Evolutionary conservation across 64 coral and sea anemone genomes (phyloP).

Genomic region (Actinia tenebrosa): DNA sequence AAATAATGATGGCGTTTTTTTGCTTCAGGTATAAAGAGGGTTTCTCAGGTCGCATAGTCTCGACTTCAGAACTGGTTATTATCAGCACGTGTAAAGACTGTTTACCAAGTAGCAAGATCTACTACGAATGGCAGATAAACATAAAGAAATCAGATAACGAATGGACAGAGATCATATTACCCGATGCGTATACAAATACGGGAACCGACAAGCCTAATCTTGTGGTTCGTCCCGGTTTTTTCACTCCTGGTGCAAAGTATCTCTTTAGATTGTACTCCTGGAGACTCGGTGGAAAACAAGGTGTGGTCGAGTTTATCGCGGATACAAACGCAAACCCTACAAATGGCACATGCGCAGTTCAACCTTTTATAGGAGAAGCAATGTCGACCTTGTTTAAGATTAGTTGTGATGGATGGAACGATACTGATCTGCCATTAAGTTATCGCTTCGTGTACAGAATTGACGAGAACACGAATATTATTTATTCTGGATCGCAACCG

Average conservation of each 20-base stretch:
- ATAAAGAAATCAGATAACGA: not conserved
- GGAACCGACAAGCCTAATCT: not conserved
- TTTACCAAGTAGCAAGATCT: not conserved
- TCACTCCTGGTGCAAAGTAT: not conserved
- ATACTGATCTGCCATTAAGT: not conserved
- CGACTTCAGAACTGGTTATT: constrained; percentile 4
- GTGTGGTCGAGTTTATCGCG: not conserved
- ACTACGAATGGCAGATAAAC: constrained; percentile 9
- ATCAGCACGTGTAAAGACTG: constrained; percentile 11
- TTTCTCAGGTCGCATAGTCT: not conserved
- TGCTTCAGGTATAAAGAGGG: constrained; percentile 11
- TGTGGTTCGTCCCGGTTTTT: not conserved
- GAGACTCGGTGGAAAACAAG: not conserved
- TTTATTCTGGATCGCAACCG: not conserved
- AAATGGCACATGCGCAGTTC: constrained; percentile 24
- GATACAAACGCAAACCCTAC: not conserved
- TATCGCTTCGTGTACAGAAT: constrained; percentile 8
- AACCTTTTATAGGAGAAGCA: constrained; percentile 5
- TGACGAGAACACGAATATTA: not conserved
- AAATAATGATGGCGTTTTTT: not conserved
- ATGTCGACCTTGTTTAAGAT: constrained; percentile 23
- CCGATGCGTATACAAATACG: not conserved
- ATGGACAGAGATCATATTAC: not conserved
- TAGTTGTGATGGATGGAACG: constrained; percentile 11
- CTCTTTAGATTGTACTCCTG: not conserved